Base-by-base conservation (phyloP, 1,140 invertebrate species). In the Drosophila paulistorum region DNA sequence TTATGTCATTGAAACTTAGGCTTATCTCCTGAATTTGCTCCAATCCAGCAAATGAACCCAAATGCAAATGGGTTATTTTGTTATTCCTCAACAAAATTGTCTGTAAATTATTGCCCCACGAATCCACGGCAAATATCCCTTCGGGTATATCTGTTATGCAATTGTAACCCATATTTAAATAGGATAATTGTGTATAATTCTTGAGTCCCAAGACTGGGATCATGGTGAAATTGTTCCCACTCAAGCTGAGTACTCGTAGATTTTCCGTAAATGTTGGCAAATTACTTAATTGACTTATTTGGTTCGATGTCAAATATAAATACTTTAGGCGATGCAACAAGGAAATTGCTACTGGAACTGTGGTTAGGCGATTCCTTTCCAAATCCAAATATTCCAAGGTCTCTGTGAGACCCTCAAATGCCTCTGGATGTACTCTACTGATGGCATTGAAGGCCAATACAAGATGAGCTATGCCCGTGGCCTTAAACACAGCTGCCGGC, bases 121-220 rank as follows among this genome's bases (percentile, higher is more conserved):
- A 92, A n/a, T 94, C 94, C 23, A 91, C 85, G 0, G 87, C 81
- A 81, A 98, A 97, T 82, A 97, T 96, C 41, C 94, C 94, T 10
- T 95, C 94, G 54, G 94, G 93, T 59, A 98, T 94, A 77, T 96
- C 94, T 30, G 94, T 93, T 78, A 98, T 97, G 74, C 94, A 95
- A 90, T 98, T 98, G 87, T 98, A 97, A 33, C 96, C 97, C 65
- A 98, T 94, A 92, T 98, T 97, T 55, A 98, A 93, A 92, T 97
- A 97, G 11, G 96, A 93, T 48, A 98, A 93, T 68, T 94, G 94
- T 5, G 94, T 94, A 78, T 96, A 92, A 83, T 95, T 94, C 75
- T 93, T 93, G 20, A 98, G 90, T 0, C 95, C 94, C 30, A 94
- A 91, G 9, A 94, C 93, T 2, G 97, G 97, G 26, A 98, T 94